Percentiles rank a stretch among this genome's conserved stretches.
Conservation (phyloP, 2,797 vertebrate species). For the Diplodus sargus region DNA sequence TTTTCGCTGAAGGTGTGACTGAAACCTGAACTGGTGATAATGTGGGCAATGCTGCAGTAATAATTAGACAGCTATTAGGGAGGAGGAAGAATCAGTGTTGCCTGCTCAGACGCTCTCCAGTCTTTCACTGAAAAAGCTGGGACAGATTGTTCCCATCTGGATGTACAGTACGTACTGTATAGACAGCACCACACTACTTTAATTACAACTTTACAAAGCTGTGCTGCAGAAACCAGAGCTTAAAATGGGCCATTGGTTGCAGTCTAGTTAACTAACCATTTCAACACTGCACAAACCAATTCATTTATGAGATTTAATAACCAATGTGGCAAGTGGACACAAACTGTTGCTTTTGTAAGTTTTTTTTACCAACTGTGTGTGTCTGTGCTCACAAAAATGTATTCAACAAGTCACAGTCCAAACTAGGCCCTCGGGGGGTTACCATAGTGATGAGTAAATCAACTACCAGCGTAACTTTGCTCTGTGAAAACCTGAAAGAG, state of each 20-base stretch:
- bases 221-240: not conserved
- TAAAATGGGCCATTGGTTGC: not conserved
- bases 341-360: too few relatives aligned
- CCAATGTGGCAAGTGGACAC: too few relatives aligned
- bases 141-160: not conserved
- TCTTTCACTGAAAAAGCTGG: not conserved
- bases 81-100: not conserved
- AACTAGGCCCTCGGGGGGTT: slow-evolving; percentile 55
- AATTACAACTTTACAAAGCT: not conserved
- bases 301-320: too few relatives aligned
- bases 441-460: slow-evolving; percentile 77
- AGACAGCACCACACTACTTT: not conserved
- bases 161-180: not conserved
- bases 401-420: slow-evolving; percentile 33
- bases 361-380: not conserved
- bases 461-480: slow-evolving; percentile 58
- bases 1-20: slow-evolving; percentile 24
- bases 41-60: not conserved
- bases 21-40: slow-evolving; percentile 18
- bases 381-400: not conserved
- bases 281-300: not conserved
- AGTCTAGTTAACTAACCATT: not conserved
- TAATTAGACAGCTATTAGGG: not conserved
- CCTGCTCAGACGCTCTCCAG: not conserved
- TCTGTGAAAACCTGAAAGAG: slow-evolving; percentile 47